These are phyloP conservation scores for Zaprionus africanus DNA, from an alignment of 1,140 invertebrate species.

Conservation along the genomic window DNA sequence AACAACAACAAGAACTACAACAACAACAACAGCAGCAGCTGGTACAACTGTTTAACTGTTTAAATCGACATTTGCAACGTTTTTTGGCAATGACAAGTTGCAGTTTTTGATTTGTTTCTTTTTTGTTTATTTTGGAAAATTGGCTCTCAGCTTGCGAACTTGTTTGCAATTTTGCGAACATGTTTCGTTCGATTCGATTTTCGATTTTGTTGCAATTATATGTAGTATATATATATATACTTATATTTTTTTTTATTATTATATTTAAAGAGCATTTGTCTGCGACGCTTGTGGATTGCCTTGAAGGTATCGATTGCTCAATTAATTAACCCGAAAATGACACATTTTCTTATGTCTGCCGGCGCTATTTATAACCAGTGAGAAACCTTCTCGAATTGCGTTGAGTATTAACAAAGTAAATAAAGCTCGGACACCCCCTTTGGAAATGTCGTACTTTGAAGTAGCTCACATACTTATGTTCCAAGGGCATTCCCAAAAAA, in stretches of 20 bases:
- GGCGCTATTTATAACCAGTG: conserved; percentile 18
- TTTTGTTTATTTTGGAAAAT: conserved; percentile 52
- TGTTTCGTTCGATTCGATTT: conserved; percentile 28
- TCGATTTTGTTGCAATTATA: conserved; percentile 32
- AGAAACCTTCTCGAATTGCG: conserved; percentile 22
- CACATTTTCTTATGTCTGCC: conserved; percentile 16
- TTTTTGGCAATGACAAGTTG: conserved; percentile 82
- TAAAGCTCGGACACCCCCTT: not conserved
- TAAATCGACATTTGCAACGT: conserved; percentile 68
- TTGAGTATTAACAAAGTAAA: no score
- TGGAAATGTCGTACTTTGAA: not conserved
- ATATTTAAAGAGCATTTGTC: not conserved
- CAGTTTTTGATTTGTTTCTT: conserved; percentile 42
- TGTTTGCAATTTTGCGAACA: conserved; percentile 57
- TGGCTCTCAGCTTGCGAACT: conserved; percentile 73
- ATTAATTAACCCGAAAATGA: conserved; percentile 17
- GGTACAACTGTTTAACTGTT: conserved; percentile 56
- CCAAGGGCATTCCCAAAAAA: conserved; percentile 38
- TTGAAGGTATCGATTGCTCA: conserved; percentile 11
- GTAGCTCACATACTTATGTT: conserved; percentile 6
- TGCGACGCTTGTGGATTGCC: not conserved
- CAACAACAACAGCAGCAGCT: conserved; percentile 14
- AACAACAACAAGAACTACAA: not conserved
- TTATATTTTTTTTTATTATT: not conserved
- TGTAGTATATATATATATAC: not conserved